Evolutionary conservation across 2,888 invertebrate species (phyloP), one percentile per base, ranked within the genome.

Genomic region (Clanis bilineata): DNA sequence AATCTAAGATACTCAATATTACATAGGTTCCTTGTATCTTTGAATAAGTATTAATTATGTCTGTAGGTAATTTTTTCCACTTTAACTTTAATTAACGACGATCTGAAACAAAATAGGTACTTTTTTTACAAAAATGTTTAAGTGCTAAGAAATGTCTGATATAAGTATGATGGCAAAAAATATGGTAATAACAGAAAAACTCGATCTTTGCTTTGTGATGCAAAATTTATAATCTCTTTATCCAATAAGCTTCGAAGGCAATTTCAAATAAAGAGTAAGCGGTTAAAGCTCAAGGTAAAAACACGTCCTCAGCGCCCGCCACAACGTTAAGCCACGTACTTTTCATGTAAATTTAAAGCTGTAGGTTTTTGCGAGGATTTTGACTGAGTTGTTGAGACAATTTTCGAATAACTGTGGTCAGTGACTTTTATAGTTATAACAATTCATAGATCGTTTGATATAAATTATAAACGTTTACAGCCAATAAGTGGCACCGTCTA

Each of bases 301-400:
- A 82, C 77, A 79, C 80, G 74, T 78, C 72, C 72, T 68, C 73
- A 64, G 59, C 67, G 67, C 65, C 68, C 66, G 67, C 69, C 72
- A 71, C 64, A 69, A 61, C 72, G 73, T 70, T 80, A 77, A 83
- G 75, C 81, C 81, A 77, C 77, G 78, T 82, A 80, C 79, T 82
- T 82, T 80, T 83, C 76, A 82, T 84, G 82, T 83, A 79, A 81
- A 84, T 83, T 83, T 83, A 77, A 83, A 82, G 82, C 79, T 77
- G 76, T 75, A 76, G 72, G 72, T 76, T 82, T 82, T 83, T 80
- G 72, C 76, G 65, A 76, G 79, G 76, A 80, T 81, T 79, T 77
- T 68, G 67, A 64, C 71, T 69, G 73, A 77, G 78, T 79, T 75
- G 74, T 71, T 69, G 69, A 76, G 76, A 79, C 73, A 76, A 77